Percentiles rank a stretch among this genome's conserved stretches.
These are phyloP conservation scores for Rhamphomyia laevipes DNA, from an alignment of 2,888 invertebrate genomes.

Conservation along the genomic window DNA sequence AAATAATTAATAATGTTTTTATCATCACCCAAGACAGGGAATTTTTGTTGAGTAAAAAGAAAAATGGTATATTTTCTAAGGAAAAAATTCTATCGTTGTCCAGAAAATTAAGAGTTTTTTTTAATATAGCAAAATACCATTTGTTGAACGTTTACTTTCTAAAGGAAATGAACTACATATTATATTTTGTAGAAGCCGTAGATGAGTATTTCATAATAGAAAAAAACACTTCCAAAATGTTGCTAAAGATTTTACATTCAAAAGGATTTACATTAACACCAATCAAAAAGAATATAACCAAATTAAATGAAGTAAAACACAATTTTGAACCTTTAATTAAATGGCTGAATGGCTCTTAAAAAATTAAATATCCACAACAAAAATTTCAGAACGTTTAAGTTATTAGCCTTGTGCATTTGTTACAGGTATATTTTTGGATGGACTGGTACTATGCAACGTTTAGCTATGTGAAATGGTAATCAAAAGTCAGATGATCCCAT, in stretches of 20 bases:
- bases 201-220: conserved; percentile 94
- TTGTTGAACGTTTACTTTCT: conserved; percentile 84
- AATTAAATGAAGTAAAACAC: conserved; percentile 60
- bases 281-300: conserved; percentile 55
- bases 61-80: too few relatives aligned
- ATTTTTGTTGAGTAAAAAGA: too few relatives aligned
- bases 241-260: too few relatives aligned
- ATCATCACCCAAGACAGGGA: too few relatives aligned
- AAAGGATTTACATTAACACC: conserved; percentile 84
- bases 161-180: conserved; percentile 93
- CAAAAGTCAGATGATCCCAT: conserved; percentile 89
- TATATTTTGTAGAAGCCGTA: conserved; percentile 90
- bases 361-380: conserved; percentile 66
- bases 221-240: conserved; percentile 99
- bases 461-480: conserved; percentile 91
- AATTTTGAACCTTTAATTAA: conserved; percentile 80
- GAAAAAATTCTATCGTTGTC: too few relatives aligned
- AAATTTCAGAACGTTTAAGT: conserved; percentile 75
- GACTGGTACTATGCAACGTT: conserved; percentile 99
- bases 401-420: conserved; percentile 93
- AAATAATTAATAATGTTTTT: too few relatives aligned
- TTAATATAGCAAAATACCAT: too few relatives aligned
- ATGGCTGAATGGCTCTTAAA: conserved; percentile 78
- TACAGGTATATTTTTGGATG: conserved; percentile 94
- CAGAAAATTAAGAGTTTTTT: too few relatives aligned